These are phyloP conservation scores for Trichoplax adhaerens DNA, from an alignment of 37 sponge, comb jelly and placozoan species.

Conservation along the genomic window DNA sequence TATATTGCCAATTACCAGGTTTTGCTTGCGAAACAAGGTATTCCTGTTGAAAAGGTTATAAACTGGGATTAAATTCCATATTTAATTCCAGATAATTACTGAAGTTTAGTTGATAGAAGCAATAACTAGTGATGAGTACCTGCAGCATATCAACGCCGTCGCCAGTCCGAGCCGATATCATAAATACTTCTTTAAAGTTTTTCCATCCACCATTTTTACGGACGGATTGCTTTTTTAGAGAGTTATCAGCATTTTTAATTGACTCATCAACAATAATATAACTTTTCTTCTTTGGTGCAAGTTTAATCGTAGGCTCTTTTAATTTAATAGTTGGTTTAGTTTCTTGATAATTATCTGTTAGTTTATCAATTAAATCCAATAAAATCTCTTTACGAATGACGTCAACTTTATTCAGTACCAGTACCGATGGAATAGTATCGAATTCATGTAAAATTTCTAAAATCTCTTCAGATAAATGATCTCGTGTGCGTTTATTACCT, in stretches of 20 bases:
- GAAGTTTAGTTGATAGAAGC: not conserved
- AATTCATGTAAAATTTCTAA: constrained; percentile 9
- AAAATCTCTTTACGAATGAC: no score
- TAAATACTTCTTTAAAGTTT: constrained; percentile 12
- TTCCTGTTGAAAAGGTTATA: constrained; percentile 9
- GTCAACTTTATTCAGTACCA: constrained; percentile 71
- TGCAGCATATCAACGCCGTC: constrained; percentile 43
- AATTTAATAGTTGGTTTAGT: no score
- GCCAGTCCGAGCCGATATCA: constrained; percentile 42
- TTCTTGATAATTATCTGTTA: no score
- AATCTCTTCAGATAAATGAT: constrained; percentile 13
- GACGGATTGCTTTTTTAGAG: no score
- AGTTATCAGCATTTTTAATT: no score
- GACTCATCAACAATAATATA: no score
- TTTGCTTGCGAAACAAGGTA: constrained; percentile 21
- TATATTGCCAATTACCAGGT: constrained; percentile 36
- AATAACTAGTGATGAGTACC: constrained; percentile 5
- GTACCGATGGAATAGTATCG: constrained; percentile 24
- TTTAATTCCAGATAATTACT: not conserved
- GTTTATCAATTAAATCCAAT: no score
- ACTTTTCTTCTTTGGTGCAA: no score
- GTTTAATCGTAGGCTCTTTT: no score
- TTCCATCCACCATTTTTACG: not conserved
- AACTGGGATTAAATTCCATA: not conserved
- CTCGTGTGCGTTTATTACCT: constrained; percentile 25